These are phyloP conservation scores for Abscondita cerata DNA, from an alignment of 2,888 invertebrate species.

Conservation along the genomic window DNA sequence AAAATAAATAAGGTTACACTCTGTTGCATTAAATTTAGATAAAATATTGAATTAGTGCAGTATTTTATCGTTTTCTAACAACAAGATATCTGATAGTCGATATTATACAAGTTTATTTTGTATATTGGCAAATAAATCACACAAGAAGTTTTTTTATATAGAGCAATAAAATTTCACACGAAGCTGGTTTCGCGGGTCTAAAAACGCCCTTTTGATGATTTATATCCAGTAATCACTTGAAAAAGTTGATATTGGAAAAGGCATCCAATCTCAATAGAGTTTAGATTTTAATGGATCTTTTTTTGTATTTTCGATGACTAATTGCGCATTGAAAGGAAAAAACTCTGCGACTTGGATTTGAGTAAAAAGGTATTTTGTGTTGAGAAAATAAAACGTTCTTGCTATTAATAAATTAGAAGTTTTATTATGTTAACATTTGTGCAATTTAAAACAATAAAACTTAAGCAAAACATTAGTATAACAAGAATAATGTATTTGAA, in stretches of 20 bases:
- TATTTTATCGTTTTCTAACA: conserved; percentile 20
- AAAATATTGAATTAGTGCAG: conserved; percentile 8
- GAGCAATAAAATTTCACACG: conserved; percentile 50
- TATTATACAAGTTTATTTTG: conserved; percentile 24
- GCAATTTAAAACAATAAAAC: too few species aligned
- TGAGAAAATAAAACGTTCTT: too few species aligned
- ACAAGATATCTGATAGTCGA: conserved; percentile 21
- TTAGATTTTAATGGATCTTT: conserved; percentile 3
- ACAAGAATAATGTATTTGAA: too few species aligned
- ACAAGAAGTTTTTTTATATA: conserved; percentile 41
- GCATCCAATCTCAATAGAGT: background rate
- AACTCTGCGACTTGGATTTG: too few species aligned
- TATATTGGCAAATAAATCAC: conserved; percentile 35
- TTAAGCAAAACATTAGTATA: too few species aligned
- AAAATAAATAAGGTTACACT: too few species aligned
- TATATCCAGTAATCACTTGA: conserved; percentile 33
- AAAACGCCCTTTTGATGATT: conserved; percentile 34
- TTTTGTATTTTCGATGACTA: background rate
- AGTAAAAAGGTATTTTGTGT: too few species aligned
- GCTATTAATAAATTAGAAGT: too few species aligned
- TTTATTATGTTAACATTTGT: too few species aligned
- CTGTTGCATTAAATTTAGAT: too few species aligned
- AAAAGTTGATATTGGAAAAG: conserved; percentile 29
- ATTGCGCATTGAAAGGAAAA: too few species aligned
- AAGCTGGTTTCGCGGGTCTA: conserved; percentile 36